A percentile compares a stretch with the other conserved stretches of the same genome.
phyloP scores from a whole-genome alignment of 2,888 invertebrate genomes.

The Myathropa florea region DNA sequence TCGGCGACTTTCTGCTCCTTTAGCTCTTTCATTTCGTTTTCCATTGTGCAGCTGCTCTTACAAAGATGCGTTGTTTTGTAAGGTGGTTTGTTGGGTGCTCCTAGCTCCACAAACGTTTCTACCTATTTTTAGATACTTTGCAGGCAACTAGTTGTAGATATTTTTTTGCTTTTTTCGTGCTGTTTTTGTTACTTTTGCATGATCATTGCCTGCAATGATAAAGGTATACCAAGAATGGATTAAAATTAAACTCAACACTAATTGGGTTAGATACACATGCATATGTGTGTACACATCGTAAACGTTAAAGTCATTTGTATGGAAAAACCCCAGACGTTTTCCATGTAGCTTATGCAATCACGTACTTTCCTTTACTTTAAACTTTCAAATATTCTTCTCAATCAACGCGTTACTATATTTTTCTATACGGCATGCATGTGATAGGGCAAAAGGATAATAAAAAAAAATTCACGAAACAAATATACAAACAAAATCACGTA shows the following conservation, averaged over 20 bases:
- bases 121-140: not conserved
- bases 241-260: slow-evolving; percentile 11
- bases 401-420: not conserved
- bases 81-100: not conserved
- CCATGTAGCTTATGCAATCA: not conserved
- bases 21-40: slow-evolving; percentile 74
- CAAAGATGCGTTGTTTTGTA: not conserved
- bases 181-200: slow-evolving; percentile 32
- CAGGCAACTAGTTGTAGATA: not conserved
- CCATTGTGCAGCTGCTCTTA: slow-evolving; percentile 22
- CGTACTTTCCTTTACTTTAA: not conserved
- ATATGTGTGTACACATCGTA: not conserved
- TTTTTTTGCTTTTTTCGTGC: not conserved
- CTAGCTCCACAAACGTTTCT: not conserved
- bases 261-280: not conserved
- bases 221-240: not conserved
- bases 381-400: not conserved
- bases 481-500: not conserved
- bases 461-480: not conserved
- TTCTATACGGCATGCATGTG: not conserved
- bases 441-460: not conserved
- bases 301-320: not conserved
- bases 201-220: slow-evolving; percentile 54
- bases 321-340: not conserved
- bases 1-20: slow-evolving; percentile 87